Evolutionary conservation across 1,140 invertebrate species (phyloP), one percentile per base, ranked within the genome.

Genomic region (Drosophila burlai): DNA sequence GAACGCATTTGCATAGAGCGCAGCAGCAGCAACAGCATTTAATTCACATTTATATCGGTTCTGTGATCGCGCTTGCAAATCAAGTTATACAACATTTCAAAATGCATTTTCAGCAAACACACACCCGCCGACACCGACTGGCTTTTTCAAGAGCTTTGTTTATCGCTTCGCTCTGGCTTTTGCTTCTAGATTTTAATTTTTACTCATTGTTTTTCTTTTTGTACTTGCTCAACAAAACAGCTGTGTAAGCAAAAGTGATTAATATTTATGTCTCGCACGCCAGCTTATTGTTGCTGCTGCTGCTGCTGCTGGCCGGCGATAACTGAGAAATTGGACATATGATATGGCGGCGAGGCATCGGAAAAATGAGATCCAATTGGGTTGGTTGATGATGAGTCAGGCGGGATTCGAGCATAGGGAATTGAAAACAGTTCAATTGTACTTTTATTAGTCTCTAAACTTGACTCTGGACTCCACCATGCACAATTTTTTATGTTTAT

Each of bases 71-170:
- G 83, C 83, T 73, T 52, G 72, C 64, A 80, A 87, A 84, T 87
- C 84, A 89, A 87, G 84, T 87, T 87, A 74, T 68, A 63, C 84
- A 89, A 89, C 84, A 87, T 89, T 83, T 87, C 47, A 67, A 74
- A 65, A 68, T 77, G 63, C 54, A 80, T 47, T 79, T 80, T 80
- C 65, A 73, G 67, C 71, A 73, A n/a, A n/a, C 40, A 50, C 49
- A 18, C 50, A 18, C 49, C 50, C 68, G 50, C 34, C 36, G 21
- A 7, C 68, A 31, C 18, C 36, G 21, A 13, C n/a, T 38, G 15
- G 18, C 52, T 24, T 49, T 49, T 16, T 15, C 46, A 26, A 26
- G 29, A 52, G 29, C 11, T 24, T 45, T 45, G 16, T 52, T 52
- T 34, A 34, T 36, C 59, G 36, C 38, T 61, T 64, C 18, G 9